Percentiles rank a stretch among this genome's conserved stretches.
Evolutionary conservation across 2,797 vertebrate genomes (phyloP).

Genomic region (Bradypodion ventrale): DNA sequence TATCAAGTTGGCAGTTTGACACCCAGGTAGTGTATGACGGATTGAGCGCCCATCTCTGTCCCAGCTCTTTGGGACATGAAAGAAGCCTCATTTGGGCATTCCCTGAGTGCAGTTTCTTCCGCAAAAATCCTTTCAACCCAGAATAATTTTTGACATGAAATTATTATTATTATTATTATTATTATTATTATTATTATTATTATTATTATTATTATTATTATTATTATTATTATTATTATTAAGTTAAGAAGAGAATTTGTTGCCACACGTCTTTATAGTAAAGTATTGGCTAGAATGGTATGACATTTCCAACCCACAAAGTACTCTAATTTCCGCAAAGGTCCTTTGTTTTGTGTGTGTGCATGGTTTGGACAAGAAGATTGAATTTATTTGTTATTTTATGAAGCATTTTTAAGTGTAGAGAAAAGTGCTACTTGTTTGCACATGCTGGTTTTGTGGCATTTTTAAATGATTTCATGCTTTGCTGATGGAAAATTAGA

Average conservation of each 20-base stretch:
- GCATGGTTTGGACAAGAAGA: slow-evolving; percentile 78
- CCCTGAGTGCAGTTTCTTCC: too few species aligned
- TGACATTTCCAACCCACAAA: slow-evolving; percentile 29
- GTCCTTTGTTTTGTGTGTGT: slow-evolving; percentile 60
- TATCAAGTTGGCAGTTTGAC: too few species aligned
- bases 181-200: too few species aligned
- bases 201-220: too few species aligned
- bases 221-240: too few species aligned
- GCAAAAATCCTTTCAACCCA: too few species aligned
- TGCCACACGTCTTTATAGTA: slow-evolving; percentile 40
- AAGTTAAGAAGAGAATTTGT: slow-evolving; percentile 49
- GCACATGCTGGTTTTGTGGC: slow-evolving; percentile 88
- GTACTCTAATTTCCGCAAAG: slow-evolving; percentile 66
- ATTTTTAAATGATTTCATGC: slow-evolving; percentile 96
- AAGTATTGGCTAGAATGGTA: slow-evolving; percentile 53
- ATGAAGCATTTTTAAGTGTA: slow-evolving; percentile 80
- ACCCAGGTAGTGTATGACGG: too few species aligned
- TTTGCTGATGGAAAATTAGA: slow-evolving; percentile 98
- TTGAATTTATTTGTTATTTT: slow-evolving; percentile 87
- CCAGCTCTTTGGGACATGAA: too few species aligned
- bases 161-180: too few species aligned
- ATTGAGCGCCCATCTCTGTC: too few species aligned
- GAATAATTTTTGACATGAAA: too few species aligned
- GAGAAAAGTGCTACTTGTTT: slow-evolving; percentile 85
- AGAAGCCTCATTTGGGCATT: too few species aligned